Base-by-base conservation (phyloP, 2,888 invertebrate genomes). In the Theodoxus fluviatilis region DNA sequence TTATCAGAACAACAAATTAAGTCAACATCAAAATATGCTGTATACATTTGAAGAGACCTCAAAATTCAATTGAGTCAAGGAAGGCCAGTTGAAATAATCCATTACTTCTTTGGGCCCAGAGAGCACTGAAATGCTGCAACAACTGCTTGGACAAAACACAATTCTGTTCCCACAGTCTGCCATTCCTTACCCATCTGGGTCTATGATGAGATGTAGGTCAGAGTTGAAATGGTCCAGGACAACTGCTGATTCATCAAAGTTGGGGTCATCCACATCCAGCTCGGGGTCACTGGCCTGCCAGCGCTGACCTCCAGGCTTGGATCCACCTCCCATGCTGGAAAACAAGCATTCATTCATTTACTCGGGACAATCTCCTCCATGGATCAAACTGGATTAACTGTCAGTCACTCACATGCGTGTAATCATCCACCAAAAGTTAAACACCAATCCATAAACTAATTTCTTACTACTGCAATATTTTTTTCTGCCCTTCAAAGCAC, bases 181-280 rank as follows among this genome's bases (percentile, higher is more conserved):
- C n/a, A n/a, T n/a, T 7, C 68, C 80, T 75, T 75, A 85, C 83
- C 85, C 84, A 77, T 84, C 83, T 68, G 76, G 75, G 75, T 81
- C 81, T 37, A 86, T 80, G 31, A 77, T 74, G 4, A 86, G 75
- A 71, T 85, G 79, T 4, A 85, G 80, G 71, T 86, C 86, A 18
- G 81, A 84, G 75, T 85, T 85, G 75, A 81, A 86, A 67, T 81
- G 78, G 75, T 85, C 85, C 31, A 85, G 72, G 55, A 77, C 75
- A 33, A 78, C 77, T n/a, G 74, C 70, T 67, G 77, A 75, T 49
- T 81, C 80, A 71, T 76, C 77, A 12, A 75, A 64, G 55, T 61
- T 67, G 1, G 64, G 68, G 9, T 73, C 74, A 28, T 74, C 72
- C 31, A 72, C 68, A 55, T 76, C 74, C 18, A 59, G 61, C 25